phyloP scores from a whole-genome alignment of 2,888 invertebrate genomes.

The Zhengitettix transpicula region DNA sequence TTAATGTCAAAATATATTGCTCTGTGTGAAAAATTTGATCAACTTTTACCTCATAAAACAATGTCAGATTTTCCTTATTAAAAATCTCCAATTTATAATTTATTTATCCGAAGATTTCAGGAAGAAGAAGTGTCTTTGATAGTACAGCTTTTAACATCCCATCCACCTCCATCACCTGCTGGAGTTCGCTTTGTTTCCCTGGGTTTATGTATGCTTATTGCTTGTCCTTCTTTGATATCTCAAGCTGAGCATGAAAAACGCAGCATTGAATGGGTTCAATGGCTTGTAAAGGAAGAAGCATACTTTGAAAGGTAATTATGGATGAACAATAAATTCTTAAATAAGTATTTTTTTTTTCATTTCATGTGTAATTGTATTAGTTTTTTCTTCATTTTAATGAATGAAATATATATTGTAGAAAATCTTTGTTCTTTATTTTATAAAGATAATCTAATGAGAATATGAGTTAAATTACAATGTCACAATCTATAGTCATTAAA shows the following conservation, averaged over 20 bases:
- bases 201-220: slow-evolving; percentile 84
- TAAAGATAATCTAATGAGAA: too few species aligned
- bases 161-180: slow-evolving; percentile 76
- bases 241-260: slow-evolving; percentile 64
- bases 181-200: slow-evolving; percentile 81
- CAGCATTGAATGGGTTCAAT: slow-evolving; percentile 84
- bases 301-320: slow-evolving; percentile 54
- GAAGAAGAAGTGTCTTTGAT: slow-evolving; percentile 81
- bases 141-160: slow-evolving; percentile 70
- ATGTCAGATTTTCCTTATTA: too few species aligned
- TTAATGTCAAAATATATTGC: too few species aligned
- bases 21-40: too few species aligned
- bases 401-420: neutral
- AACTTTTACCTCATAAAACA: too few species aligned
- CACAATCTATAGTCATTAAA: too few species aligned
- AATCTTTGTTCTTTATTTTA: neutral
- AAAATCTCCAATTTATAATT: too few species aligned
- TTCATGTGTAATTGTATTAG: too few species aligned
- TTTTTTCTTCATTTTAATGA: too few species aligned
- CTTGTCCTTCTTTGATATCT: slow-evolving; percentile 74
- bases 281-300: slow-evolving; percentile 80
- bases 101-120: slow-evolving; percentile 46
- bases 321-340: neutral
- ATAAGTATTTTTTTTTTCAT: neutral
- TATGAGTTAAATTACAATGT: too few species aligned